Evolutionary conservation across 2,888 invertebrate species (phyloP), one percentile per base, ranked within the genome.

Genomic region (Coelopa pilipes): DNA sequence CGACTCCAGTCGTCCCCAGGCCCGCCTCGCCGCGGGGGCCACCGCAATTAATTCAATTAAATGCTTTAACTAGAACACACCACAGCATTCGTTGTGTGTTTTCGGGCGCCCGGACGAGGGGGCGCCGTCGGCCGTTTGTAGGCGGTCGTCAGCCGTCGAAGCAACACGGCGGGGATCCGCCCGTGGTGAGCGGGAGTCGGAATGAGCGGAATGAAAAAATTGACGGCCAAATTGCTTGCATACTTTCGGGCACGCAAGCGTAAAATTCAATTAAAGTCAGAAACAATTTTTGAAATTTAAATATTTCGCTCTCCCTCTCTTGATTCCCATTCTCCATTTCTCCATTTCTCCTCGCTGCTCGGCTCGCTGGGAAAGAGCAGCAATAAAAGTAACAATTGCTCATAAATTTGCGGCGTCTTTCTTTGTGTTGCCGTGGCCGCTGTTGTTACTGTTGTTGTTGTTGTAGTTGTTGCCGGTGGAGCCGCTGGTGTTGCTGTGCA

Each of bases 191-290:
- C n/a, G 34, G 53, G 53, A 53, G 53, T 2, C 15, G 10, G 53
- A 53, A 53, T 7, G 53, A 53, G 7, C 34, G 34, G 7, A 53
- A n/a, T 11, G n/a, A 53, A 53, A 53, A 53, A 53, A 53, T 53
- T 53, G 53, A n/a, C 10, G 12, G 11, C 45, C n/a, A 65, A 65
- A 65, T 24, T 24, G 47, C 47, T 21, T 17, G 65, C 65, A 65
- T 17, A 49, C 65, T 65, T 65, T 19, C 21, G 47, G 46, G 17
- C 80, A 79, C 74, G 76, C 77, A 81, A 80, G 81, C 78, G 78
- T 76, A 77, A 78, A 79, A 80, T 80, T 79, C 79, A 79, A 81
- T 80, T 80, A 78, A 77, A 74, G 65, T 72, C 75, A 75, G 66
- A 68, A 70, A 74, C 73, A 78, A 55, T 53, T 59, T 59, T 70